Evolutionary conservation across 2,113 vertebrate species (phyloP).

Genomic region (Arenaria interpres): DNA sequence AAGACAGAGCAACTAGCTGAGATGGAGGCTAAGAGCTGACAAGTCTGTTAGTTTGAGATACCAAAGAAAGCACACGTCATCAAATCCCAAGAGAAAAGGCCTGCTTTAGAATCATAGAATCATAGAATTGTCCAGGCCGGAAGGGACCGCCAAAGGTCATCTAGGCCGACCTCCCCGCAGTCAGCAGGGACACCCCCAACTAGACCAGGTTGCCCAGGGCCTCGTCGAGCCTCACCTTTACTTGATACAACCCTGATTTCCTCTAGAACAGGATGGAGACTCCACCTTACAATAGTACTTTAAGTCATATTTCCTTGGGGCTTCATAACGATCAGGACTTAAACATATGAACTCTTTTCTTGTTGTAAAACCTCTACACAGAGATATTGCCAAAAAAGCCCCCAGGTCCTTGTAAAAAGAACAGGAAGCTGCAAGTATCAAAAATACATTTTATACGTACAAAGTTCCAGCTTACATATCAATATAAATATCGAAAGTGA

Average conservation of each 20-base stretch:
- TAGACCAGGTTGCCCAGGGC: too few relatives aligned
- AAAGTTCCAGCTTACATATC: neutral
- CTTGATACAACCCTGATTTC: neutral
- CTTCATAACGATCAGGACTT: neutral
- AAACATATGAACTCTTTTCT: rapidly evolving
- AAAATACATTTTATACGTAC: neutral
- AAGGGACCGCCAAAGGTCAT: too few relatives aligned
- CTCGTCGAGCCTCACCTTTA: too few relatives aligned
- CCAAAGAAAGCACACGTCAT: neutral
- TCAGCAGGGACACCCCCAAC: too few relatives aligned
- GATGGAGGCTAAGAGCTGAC: rapidly evolving
- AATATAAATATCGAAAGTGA: neutral
- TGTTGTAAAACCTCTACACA: neutral
- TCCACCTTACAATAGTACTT: neutral
- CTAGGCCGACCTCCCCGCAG: too few relatives aligned
- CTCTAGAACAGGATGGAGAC: neutral
- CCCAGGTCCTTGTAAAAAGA: neutral
- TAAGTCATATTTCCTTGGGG: neutral
- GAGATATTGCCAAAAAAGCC: neutral
- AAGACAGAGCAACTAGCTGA: neutral
- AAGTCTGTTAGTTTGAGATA: neutral
- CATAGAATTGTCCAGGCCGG: too few relatives aligned
- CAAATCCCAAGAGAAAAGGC: neutral
- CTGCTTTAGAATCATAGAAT: too few relatives aligned
- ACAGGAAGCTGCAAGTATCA: neutral